These are phyloP conservation scores for Leptonema lineaticorne DNA, from an alignment of 1,140 invertebrate genomes.

Conservation along the genomic window DNA sequence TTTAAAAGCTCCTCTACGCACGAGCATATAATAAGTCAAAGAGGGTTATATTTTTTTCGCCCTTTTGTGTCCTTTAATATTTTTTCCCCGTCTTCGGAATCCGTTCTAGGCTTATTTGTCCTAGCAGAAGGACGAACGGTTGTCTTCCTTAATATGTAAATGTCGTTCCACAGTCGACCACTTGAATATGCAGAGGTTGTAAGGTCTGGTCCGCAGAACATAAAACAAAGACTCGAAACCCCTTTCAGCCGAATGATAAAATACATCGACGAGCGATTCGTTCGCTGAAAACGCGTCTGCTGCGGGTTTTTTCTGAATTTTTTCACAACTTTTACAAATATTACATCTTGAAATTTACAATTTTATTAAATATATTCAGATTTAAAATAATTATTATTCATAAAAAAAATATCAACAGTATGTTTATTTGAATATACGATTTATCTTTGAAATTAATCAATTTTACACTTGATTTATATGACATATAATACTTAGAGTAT, in stretches of 20 bases:
- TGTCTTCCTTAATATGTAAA: neutral
- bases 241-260: neutral
- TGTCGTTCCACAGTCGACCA: neutral
- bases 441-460: no score
- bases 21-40: no score
- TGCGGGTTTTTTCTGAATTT: neutral
- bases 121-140: neutral
- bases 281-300: neutral
- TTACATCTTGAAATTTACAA: no score
- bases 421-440: no score
- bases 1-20: neutral
- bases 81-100: neutral
- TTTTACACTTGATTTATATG: no score
- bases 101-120: neutral
- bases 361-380: no score
- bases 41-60: no score
- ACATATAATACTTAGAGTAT: no score
- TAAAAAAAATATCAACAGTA: no score
- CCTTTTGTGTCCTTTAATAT: no score
- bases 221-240: neutral
- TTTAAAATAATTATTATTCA: no score
- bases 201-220: neutral
- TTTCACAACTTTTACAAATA: no score
- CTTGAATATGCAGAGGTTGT: slow-evolving; percentile 1
- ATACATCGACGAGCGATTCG: neutral